Evolutionary conservation across 1,140 invertebrate species (phyloP), one percentile per base, ranked within the genome.

Genomic region (Trinorchestia longiramus): DNA sequence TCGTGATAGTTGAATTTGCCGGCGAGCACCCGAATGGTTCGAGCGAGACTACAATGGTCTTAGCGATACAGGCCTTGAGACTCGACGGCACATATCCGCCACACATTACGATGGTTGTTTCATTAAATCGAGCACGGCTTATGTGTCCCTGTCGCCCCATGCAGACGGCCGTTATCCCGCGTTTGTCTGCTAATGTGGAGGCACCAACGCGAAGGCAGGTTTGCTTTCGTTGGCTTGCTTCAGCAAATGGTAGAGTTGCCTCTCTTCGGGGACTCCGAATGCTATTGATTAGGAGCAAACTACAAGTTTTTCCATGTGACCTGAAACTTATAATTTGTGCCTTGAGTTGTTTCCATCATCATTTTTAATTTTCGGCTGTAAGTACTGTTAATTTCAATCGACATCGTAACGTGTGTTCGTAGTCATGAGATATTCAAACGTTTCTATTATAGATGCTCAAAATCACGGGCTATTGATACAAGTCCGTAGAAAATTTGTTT

Each of bases 101-200:
- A 94, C 92, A 94, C 92, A 94, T 94, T 94, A 94, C 92, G 92
- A 94, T 94, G 92, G 92, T 94, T 94, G 92, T 94, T 94, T 94
- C 92, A 94, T 94, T 94, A 94, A 94, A 94, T 94, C 92, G 92
- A 94, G 92, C 92, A 94, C 43, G 92, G 92, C 92, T 94, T 94
- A 94, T 94, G 92, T 94, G 92, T 94, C 92, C 92, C 92, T 94
- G 92, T 94, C 92, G 92, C 92, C 92, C 92, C 92, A 94, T 94
- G 92, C 92, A 43, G 92, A 94, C 92, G 92, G 92, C 92, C 92
- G 92, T 94, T 94, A 94, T 94, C 92, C 92, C 36, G 92, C 92
- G 92, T 94, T 94, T 94, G 92, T 94, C 92, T 94, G 92, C 92
- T 94, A 94, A 94, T 94, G 92, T 94, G 41, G 92, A 94, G 92